Base-by-base conservation (phyloP, 2,797 vertebrate species). In the Menidia menidia region DNA sequence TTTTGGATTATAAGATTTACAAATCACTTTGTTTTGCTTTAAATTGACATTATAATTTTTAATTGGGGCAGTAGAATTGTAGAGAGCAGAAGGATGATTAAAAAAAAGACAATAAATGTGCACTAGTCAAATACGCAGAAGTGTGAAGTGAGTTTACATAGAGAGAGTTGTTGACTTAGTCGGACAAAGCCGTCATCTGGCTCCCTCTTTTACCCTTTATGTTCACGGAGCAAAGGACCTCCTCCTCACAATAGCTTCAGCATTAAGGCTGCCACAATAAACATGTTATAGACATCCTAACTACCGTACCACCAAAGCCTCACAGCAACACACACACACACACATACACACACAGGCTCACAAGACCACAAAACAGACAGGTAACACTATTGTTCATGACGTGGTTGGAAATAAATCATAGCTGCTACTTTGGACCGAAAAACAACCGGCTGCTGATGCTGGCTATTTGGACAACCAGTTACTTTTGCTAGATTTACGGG, bases 141-240 rank as follows among this genome's bases (percentile, higher is more conserved):
- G 25, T 25, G 25, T 25, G 25, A 25, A 25, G 25, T 25, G 25
- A 25, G 25, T 25, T 25, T 25, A 61, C 35, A 60, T 35, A 64
- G 8, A 74, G 51, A 77, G 68, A 63, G 66, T 57, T 89, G 85
- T 85, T 90, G 87, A 90, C 74, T 82, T 74, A 81, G 77, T 64
- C 64, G 48, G 60, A 90, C 85, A 92, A 90, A 87, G 82, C 71
- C 61, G 73, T 56, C 88, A 88, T 90, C 88, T 91, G 89, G 54
- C 85, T 88, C 68, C 65, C 60, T 62, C 58, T 66, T 62, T 75
- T 48, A 54, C 55, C 74, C 58, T 80, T 82, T 81, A 77, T 75
- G 67, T 71, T 30, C 70, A 64, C 52, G 14, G 59, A 60, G 68
- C 72, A 77, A 82, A 86, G 85, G 84, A 82, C 85, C 81, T 76